These are phyloP conservation scores for Tribolium castaneum DNA, from an alignment of 1,140 invertebrate genomes.

Conservation along the genomic window DNA sequence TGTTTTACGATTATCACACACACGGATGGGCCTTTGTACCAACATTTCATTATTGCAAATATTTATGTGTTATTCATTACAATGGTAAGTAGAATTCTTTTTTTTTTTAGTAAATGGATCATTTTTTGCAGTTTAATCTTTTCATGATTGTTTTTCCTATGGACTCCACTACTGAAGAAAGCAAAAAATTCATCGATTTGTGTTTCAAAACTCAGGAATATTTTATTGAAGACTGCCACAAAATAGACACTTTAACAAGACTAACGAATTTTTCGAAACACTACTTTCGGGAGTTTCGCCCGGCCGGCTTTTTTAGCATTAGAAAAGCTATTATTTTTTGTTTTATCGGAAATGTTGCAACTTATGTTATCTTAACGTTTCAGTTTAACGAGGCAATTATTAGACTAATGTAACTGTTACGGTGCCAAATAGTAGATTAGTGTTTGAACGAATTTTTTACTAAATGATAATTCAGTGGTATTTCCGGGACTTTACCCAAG, in stretches of 20 bases:
- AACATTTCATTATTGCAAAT: not conserved
- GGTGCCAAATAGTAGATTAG: no score
- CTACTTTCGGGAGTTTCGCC: not conserved
- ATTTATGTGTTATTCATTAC: not conserved
- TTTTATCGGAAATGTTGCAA: not conserved
- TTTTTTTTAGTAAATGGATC: not conserved
- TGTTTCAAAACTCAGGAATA: not conserved
- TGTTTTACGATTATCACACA: not conserved
- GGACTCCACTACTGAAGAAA: not conserved
- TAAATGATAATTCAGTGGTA: no score
- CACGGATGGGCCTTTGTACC: not conserved
- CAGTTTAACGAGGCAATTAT: not conserved
- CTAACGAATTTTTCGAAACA: not conserved
- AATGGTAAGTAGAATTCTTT: not conserved
- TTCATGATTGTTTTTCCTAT: not conserved
- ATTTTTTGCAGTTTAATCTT: not conserved
- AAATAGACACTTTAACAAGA: not conserved
- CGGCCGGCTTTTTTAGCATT: not conserved
- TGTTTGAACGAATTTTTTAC: no score
- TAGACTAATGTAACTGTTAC: no score
- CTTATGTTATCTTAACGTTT: not conserved
- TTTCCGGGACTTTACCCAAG: no score
- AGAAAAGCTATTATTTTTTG: not conserved
- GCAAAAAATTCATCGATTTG: not conserved
- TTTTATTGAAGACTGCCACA: not conserved